Evolutionary conservation across 37 sponge, comb jelly and placozoan genomes (phyloP), one percentile per base, ranked within the genome.

Genomic region (Diacarnus erythraeanus): DNA sequence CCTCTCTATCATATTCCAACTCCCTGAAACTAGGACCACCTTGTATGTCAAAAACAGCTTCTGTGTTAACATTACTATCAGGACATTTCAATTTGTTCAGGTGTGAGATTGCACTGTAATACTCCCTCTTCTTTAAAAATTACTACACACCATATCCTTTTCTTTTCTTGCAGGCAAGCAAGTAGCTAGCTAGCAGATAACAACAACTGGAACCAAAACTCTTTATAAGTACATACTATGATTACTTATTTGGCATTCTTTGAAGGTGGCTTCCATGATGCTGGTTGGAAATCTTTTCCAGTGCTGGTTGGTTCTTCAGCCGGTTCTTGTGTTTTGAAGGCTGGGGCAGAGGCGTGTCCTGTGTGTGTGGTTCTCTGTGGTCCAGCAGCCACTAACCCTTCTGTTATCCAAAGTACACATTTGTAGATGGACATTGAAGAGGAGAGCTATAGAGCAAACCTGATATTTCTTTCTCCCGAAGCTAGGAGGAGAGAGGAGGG

Each of bases 221-320:
- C 51, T 47, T 15, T 47, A 15, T 47, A 47, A 47, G 6, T 47
- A 47, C 6, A 47, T 47, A 47, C 6, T 15, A 15, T 47, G 51
- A 15, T 47, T 6, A 47, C 12, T n/a, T n/a, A n/a, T 47, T 6
- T 15, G 12, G 6, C 12, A 12, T 47, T 12, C 12, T 47, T 47
- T 47, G 51, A 47, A 17, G 20, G 38, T 12, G 89, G 89, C 60
- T 88, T 77, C 89, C 89, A 89, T 42, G 84, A 68, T 0, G 57
- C 84, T 57, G 89, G 89, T 64, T 78, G 80, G 56, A 89, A 89
- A 1, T 60, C 59, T 3, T 83, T 89, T n/a, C 89, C 89, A 59
- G 85, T 79, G 59, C 89, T 89, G 44, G 72, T 69, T 2, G 84
- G 84, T 0, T 83, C 84, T 17, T 79, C 84, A 3, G 18, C 31